These are phyloP conservation scores for Motacilla alba DNA, from an alignment of 2,113 vertebrate genomes.

Conservation along the genomic window DNA sequence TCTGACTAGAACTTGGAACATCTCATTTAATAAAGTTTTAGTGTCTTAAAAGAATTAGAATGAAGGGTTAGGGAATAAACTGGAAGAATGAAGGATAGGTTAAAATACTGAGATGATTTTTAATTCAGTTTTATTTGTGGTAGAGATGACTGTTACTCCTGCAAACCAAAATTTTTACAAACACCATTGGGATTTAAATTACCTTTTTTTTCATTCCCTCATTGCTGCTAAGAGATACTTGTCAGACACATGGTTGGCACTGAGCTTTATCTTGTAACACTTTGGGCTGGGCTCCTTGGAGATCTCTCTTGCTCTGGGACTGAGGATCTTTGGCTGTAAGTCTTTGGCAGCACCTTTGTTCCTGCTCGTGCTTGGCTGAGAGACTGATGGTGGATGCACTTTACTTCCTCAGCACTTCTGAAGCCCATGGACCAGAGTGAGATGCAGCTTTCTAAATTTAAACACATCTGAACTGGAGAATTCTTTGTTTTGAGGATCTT, in stretches of 20 bases:
- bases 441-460: neutral
- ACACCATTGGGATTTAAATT: neutral
- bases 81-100: neutral
- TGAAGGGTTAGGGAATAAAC: neutral
- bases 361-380: neutral
- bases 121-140: neutral
- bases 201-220: neutral
- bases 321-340: neutral
- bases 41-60: neutral
- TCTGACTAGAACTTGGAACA: neutral
- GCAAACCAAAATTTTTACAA: neutral
- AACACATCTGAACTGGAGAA: neutral
- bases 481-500: neutral
- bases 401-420: neutral
- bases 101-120: neutral
- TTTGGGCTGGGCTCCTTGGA: neutral
- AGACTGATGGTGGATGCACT: neutral
- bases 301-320: neutral
- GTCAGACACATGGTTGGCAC: neutral
- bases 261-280: neutral
- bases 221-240: neutral
- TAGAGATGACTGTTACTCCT: neutral
- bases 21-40: neutral
- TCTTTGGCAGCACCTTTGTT: neutral
- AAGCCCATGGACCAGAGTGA: neutral